Base-by-base conservation (phyloP, 2,113 vertebrate species). In the Grantiella picta region DNA sequence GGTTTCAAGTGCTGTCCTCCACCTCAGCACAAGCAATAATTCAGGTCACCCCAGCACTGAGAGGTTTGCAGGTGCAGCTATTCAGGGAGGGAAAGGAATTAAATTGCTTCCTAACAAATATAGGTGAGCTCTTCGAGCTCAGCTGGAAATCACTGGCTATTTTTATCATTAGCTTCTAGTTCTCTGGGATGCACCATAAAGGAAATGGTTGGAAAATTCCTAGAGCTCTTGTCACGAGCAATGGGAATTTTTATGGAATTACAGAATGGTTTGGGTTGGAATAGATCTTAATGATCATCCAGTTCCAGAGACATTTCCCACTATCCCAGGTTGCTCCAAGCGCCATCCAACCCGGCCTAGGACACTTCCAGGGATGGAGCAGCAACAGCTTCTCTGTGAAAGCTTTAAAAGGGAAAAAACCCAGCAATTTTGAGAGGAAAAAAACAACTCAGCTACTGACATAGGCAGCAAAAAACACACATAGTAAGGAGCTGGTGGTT, bases 381-480 rank as follows among this genome's bases (percentile, higher is more conserved):
- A 82, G 7, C 21, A 42, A 64, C 50, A 56, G 12, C 33, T 22
- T 11, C 59, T 15, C 60, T 1, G 2, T 10, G 19, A 7, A 75
- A 66, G 4, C 50, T 65, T 45, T 15, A 40, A 45, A 65, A 27
- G 4, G 4, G 2, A 1, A 29, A 61, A 54, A 36, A 4, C 4
- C 4, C 10, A 24, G 4, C 0, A 2, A 28, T 40, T 66, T 75
- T 4, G 3, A 11, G 40, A 47, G 20, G 1, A 10, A 36, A 27
- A 52, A 28, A 15, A 12, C 0, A 36, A 33, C 23, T 36, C 72
- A 35, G 15, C 61, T 38, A 16, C 42, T 6, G 18, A 31, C 4
- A 23, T 7, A 1, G 7, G 5, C 33, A 28, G 36, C 3, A 10
- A 42, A 20, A 29, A 40, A 4, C 1, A 5, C 29, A 11, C 5